A percentile compares a stretch with the other conserved stretches of the same genome.
Conservation (phyloP, 1,140 invertebrate genomes). For the Eriocheir sinensis region DNA sequence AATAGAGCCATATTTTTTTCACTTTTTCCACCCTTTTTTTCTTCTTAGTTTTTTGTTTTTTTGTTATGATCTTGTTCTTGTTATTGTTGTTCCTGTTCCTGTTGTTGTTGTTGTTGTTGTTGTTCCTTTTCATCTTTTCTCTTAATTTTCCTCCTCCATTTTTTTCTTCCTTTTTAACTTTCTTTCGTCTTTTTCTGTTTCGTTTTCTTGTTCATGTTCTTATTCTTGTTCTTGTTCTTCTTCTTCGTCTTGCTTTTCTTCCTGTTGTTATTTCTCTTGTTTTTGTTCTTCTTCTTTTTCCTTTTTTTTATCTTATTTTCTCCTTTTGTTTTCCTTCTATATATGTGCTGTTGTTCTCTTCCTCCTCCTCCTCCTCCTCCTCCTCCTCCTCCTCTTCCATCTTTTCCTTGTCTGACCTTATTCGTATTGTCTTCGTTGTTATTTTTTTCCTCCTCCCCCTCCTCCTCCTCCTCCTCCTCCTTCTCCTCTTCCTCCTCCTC, state of each 20-base stretch:
- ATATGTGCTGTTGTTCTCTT: background rate
- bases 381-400: background rate
- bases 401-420: background rate
- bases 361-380: background rate
- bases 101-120: no score
- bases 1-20: background rate
- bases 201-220: no score
- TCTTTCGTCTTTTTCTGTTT: no score
- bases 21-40: background rate
- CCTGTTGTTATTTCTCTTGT: background rate
- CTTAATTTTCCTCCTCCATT: no score
- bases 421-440: background rate
- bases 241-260: no score
- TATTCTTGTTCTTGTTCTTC: no score
- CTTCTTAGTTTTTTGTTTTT: no score
- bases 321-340: background rate
- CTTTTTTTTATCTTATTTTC: background rate
- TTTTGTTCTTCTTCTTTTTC: background rate
- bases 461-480: constrained; percentile 36
- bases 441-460: background rate
- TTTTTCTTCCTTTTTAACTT: no score
- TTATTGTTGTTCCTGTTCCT: no score
- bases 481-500: constrained; percentile 41
- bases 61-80: no score
- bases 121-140: no score